Evolutionary conservation across 2,797 vertebrate genomes (phyloP).

Genomic region (Tadarida brasiliensis): DNA sequence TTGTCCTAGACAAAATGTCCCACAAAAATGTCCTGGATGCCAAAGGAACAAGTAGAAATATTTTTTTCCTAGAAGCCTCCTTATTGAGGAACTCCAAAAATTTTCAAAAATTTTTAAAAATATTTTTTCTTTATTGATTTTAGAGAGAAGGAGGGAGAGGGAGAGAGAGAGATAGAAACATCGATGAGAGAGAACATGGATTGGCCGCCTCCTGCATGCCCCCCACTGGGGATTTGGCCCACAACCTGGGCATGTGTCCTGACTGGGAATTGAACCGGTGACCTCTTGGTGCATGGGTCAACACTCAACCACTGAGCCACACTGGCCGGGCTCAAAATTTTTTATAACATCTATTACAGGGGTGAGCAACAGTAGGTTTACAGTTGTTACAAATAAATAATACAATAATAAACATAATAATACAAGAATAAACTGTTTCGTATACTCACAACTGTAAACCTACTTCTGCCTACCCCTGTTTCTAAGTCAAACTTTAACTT

Average conservation of each 20-base stretch:
- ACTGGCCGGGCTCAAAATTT: neutral
- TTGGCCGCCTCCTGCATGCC: no score
- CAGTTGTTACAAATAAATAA: neutral
- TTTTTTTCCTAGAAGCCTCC: neutral
- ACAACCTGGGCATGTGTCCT: no score
- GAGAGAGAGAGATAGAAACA: no score
- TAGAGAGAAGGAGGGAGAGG: no score
- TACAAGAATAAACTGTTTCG: neutral
- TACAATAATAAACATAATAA: neutral
- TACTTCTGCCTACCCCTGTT: neutral
- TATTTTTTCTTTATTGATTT: no score
- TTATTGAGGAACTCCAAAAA: neutral
- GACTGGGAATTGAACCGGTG: no score
- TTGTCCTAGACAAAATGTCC: neutral
- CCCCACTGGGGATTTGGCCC: no score
- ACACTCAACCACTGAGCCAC: no score
- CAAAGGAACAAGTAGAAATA: neutral
- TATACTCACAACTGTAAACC: neutral
- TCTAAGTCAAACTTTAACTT: slow-evolving; percentile 10
- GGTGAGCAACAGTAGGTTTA: neutral
- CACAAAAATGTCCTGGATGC: neutral
- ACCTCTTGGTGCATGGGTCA: no score
- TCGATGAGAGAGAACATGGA: no score
- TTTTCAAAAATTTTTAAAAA: neutral
- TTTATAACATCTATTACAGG: neutral